Evolutionary conservation across 2,113 vertebrate genomes (phyloP).

Genomic region (Ifrita kowaldi): DNA sequence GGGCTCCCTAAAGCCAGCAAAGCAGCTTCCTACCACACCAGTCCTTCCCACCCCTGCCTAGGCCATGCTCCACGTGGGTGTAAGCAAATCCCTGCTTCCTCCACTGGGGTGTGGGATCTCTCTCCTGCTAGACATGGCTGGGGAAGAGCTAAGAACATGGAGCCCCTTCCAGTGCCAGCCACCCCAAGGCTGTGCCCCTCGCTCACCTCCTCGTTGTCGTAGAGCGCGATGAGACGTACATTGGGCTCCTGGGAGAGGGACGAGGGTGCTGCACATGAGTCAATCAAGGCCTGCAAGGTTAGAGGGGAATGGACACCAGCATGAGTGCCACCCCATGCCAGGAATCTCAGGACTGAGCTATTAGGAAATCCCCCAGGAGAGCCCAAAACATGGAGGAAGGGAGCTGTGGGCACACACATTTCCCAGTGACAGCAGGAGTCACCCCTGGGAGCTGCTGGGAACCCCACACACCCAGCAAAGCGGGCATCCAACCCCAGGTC

Average conservation of each 20-base stretch:
- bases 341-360: background rate
- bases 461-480: background rate
- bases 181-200: rapidly evolving
- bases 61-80: background rate
- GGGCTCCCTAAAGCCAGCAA: background rate
- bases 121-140: background rate
- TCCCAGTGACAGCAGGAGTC: rapidly evolving
- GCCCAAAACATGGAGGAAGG: background rate
- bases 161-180: background rate
- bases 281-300: conserved; percentile 80
- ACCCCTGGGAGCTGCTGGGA: background rate
- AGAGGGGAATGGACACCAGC: background rate
- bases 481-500: background rate
- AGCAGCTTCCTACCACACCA: background rate
- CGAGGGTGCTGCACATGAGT: conserved; percentile 74
- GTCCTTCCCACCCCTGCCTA: background rate
- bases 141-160: background rate
- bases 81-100: background rate
- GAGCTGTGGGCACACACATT: background rate
- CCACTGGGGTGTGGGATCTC: background rate
- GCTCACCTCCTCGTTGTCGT: conserved; percentile 94
- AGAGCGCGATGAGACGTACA: conserved; percentile 87
- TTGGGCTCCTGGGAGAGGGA: conserved; percentile 85
- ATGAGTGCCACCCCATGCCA: background rate
- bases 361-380: background rate